phyloP scores from a whole-genome alignment of 2,888 invertebrate species.

The Salpingus planirostris region DNA sequence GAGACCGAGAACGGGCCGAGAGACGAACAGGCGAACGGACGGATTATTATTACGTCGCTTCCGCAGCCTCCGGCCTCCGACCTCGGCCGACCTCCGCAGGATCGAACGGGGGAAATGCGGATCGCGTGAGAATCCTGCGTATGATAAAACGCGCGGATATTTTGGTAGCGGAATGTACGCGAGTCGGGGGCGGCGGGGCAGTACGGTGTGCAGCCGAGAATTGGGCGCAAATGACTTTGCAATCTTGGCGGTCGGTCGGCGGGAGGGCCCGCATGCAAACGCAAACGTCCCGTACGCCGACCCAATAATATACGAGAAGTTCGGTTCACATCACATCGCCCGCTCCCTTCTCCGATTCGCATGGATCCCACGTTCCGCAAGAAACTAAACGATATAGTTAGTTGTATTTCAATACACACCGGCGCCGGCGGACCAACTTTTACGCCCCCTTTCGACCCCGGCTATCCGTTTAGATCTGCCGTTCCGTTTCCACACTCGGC shows the following conservation, averaged over 20 bases:
- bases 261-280: slow-evolving; percentile 21
- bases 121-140: not conserved
- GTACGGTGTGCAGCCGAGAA: slow-evolving; percentile 28
- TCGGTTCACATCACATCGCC: slow-evolving; percentile 17
- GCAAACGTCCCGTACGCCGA: slow-evolving; percentile 21
- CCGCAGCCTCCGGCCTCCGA: no score
- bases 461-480: no score
- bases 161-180: slow-evolving; percentile 22
- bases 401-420: slow-evolving; percentile 12
- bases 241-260: slow-evolving; percentile 24
- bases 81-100: no score
- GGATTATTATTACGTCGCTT: slow-evolving; percentile 5
- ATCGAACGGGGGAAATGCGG: no score
- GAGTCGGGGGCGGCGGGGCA: no score
- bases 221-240: slow-evolving; percentile 29
- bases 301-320: slow-evolving; percentile 24
- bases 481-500: no score
- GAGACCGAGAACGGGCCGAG: slow-evolving; percentile 19
- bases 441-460: no score
- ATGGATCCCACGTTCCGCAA: slow-evolving; percentile 24
- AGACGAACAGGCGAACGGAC: slow-evolving; percentile 8
- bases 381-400: slow-evolving; percentile 17
- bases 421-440: no score
- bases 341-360: slow-evolving; percentile 21
- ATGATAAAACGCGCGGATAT: slow-evolving; percentile 18